These are phyloP conservation scores for Neogale vison DNA, from an alignment of 2,113 vertebrate species.

Conservation along the genomic window DNA sequence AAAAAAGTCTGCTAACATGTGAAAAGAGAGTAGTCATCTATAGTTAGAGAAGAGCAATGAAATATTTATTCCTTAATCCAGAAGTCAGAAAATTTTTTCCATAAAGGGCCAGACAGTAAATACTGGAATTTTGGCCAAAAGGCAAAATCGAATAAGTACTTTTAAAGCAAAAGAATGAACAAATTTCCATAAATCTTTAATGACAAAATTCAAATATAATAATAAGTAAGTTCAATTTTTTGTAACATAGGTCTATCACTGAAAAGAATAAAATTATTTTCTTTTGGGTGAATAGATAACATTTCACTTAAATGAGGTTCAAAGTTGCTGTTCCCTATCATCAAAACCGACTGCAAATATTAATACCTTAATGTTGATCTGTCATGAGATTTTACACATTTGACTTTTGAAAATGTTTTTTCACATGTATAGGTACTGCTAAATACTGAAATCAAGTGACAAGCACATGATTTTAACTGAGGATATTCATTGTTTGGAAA, in stretches of 20 bases:
- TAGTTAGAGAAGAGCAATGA: constrained; percentile 18
- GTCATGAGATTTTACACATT: not conserved
- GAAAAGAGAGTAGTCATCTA: constrained; percentile 19
- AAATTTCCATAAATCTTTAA: not conserved
- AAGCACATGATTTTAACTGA: constrained; percentile 16
- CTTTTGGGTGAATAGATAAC: not conserved
- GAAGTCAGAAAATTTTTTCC: not conserved
- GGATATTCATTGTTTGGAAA: constrained; percentile 1
- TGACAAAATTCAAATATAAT: constrained; percentile 18
- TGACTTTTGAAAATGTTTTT: constrained; percentile 29
- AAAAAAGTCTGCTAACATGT: not conserved
- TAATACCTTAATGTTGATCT: constrained; percentile 1
- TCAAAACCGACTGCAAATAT: not conserved
- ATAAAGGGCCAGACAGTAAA: not conserved
- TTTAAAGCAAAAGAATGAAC: constrained; percentile 4
- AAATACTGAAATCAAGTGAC: constrained; percentile 5
- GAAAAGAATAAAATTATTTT: not conserved
- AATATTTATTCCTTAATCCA: not conserved
- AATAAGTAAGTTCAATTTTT: constrained; percentile 27
- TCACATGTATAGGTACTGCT: not conserved
- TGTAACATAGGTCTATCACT: not conserved
- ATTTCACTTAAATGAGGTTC: constrained; percentile 3
- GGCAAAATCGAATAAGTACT: not conserved
- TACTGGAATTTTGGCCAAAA: not conserved
- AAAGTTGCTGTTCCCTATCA: not conserved